Evolutionary conservation across 2,797 vertebrate genomes (phyloP), one percentile per base, ranked within the genome.

Genomic region (Danio tinwini): DNA sequence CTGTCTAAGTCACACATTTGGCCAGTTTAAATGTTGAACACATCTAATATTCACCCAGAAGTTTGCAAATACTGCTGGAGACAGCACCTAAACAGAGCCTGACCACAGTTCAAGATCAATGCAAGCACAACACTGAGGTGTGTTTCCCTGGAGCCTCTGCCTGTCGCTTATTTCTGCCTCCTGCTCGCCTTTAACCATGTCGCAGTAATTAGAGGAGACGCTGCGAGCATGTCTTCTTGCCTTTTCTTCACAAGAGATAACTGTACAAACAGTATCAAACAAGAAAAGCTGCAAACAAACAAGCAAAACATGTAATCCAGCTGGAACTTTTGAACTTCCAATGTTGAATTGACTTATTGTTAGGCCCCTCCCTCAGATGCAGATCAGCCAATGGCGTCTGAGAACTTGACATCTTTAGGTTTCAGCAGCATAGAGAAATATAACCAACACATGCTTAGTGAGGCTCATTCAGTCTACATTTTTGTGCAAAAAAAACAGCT

Each of bases 91-190:
- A 78, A 45, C 76, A 71, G 67, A 10, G 17, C 67, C 17, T 71
- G 67, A 62, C 76, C 76, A 52, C 76, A 71, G 76, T 44, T 78
- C 56, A 71, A 78, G 76, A 78, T 61, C 56, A 70, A 63, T 71
- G 71, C 47, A 78, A 61, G 17, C 65, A 19, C 19, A 58, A 52
- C 55, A 61, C 58, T n/a, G 47, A 63, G 17, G 37, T 61, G 19
- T 29, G 76, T 70, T 71, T 71, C 67, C 68, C 47, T 63, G 47
- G 58, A 78, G 76, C 58, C 67, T 52, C 67, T 78, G 71, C 58
- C 44, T 78, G 65, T 61, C 65, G 2, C 21, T 47, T 21, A 37
- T 39, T 45, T 58, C 75, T 13, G 42, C 64, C 55, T 77, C 75
- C 75, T 59, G 75, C 12, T 68, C 63, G 63, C 52, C 40, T 76